phyloP scores from a whole-genome alignment of 2,888 invertebrate genomes.

The Ochropacha duplaris region DNA sequence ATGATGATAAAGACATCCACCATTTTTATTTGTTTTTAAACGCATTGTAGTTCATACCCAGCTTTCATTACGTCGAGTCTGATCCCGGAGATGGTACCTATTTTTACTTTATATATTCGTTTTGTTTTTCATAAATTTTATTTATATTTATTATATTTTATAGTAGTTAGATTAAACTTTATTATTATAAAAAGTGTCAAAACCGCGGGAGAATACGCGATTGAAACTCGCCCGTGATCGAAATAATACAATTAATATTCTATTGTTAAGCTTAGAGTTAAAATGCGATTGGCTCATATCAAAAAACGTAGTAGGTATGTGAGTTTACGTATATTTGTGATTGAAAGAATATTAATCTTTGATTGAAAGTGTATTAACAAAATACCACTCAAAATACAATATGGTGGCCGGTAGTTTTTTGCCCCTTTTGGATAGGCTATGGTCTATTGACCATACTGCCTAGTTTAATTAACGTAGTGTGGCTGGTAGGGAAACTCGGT shows the following conservation, averaged over 20 bases:
- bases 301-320: neutral
- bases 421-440: too few relatives aligned
- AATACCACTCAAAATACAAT: too few relatives aligned
- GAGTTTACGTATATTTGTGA: neutral
- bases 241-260: neutral
- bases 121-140: neutral
- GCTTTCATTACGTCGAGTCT: neutral
- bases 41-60: neutral
- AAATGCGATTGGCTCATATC: neutral
- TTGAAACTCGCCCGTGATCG: neutral
- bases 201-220: neutral
- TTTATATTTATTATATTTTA: neutral
- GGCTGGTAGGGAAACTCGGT: too few relatives aligned
- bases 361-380: neutral
- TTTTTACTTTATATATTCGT: neutral
- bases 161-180: neutral
- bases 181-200: neutral
- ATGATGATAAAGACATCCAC: too few relatives aligned
- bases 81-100: neutral
- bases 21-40: neutral
- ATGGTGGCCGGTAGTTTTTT: too few relatives aligned
- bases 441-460: too few relatives aligned
- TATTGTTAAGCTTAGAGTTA: slow-evolving; percentile 1
- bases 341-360: too few relatives aligned
- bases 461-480: too few relatives aligned